Evolutionary conservation across 2,888 invertebrate genomes (phyloP).

Genomic region (Phorcus lineatus): DNA sequence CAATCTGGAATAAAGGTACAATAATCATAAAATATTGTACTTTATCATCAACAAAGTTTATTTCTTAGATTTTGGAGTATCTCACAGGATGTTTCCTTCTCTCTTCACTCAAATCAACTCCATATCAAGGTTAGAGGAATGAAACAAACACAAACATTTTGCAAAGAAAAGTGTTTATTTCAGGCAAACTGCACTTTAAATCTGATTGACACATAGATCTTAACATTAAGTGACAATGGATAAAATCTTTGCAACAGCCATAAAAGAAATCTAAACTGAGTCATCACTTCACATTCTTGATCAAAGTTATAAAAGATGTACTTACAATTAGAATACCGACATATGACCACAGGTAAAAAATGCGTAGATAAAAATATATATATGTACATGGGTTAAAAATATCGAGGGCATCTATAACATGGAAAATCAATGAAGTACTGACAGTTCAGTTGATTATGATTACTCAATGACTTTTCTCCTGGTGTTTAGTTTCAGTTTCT

Average conservation of each 20-base stretch:
- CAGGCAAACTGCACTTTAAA: constrained; percentile 5
- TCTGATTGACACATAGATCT: not conserved
- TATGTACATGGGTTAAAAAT: not conserved
- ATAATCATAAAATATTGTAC: no score
- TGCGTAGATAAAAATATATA: constrained; percentile 9
- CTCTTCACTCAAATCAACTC: no score
- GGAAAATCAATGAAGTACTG: no score
- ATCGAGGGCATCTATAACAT: not conserved
- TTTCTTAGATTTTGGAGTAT: no score
- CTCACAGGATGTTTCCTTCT: no score
- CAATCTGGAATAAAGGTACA: no score
- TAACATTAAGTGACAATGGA: not conserved
- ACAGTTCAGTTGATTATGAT: no score
- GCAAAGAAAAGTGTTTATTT: constrained; percentile 5
- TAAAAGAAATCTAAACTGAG: not conserved
- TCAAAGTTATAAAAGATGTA: not conserved
- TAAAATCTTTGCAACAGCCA: constrained; percentile 10
- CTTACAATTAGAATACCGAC: not conserved
- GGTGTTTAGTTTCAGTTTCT: no score
- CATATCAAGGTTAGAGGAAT: no score
- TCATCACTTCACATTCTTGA: not conserved
- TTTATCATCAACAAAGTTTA: no score
- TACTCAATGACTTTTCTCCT: no score
- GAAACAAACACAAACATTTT: no score
- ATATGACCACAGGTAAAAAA: not conserved